Evolutionary conservation across 2,888 invertebrate genomes (phyloP), one percentile per base, ranked within the genome.

Genomic region (Ochropacha duplaris): DNA sequence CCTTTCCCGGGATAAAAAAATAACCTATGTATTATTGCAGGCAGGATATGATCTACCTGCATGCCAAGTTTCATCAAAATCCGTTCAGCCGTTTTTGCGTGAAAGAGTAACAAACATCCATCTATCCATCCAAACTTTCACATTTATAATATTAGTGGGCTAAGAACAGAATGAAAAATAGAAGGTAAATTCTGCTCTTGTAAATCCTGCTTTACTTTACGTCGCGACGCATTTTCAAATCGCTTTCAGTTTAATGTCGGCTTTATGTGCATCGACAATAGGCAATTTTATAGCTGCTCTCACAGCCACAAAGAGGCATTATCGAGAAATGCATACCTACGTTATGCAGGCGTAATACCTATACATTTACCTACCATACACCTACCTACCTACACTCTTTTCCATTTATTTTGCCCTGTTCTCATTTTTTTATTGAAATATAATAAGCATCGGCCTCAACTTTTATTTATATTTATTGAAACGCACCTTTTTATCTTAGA

Each of bases 181-280:
- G 6, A 44, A 44, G 9, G 8, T 44, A 44, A 44, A 6, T 44
- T 6, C 19, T 44, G 9, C 19, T 44, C 44, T 44, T 44, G 9
- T 6, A 16, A 44, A 44, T 44, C 39, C 44, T 9, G 16, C 50
- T 26, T 26, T 79, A 77, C 83, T 86, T 83, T 76, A 78, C 78
- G 75, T 79, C 72, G 76, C 75, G 75, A 79, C 77, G 84, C 83
- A 84, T 85, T 87, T 81, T 71, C 82, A 80, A 85, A 86, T 82
- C 83, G 86, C 83, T 88, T 84, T 83, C 82, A 79, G 83, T 81
- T 85, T 86, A 87, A 88, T 84, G 86, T 78, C 74, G 74, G 81
- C 78, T 79, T 80, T 84, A 81, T 81, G 79, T 85, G 84, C 82
- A 83, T 83, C 84, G 81, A 88, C 89, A 89, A 88, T 88, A 81